Percentiles rank a stretch among this genome's conserved stretches.
phyloP scores from a whole-genome alignment of 2,113 vertebrate genomes.

The Toxostoma redivivum region DNA sequence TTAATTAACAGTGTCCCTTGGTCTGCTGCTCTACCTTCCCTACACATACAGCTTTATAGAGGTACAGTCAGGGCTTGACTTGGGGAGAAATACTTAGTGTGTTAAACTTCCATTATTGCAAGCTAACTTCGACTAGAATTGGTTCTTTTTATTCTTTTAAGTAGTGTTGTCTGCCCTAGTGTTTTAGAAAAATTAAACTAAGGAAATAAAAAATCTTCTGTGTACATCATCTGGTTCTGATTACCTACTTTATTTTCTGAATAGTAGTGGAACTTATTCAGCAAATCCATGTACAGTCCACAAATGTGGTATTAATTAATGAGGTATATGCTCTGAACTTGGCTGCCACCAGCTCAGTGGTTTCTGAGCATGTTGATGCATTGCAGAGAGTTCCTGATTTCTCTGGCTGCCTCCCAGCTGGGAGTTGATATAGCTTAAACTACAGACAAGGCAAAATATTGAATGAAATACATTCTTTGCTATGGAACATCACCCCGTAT shows the following conservation, averaged over 20 bases:
- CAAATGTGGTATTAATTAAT: background rate
- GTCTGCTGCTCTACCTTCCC: background rate
- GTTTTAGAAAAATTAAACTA: background rate
- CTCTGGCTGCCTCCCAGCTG: background rate
- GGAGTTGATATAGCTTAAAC: background rate
- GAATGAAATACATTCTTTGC: background rate
- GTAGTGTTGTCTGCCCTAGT: background rate
- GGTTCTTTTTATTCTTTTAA: background rate
- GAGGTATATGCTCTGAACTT: background rate
- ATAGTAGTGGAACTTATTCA: background rate
- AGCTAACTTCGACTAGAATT: background rate
- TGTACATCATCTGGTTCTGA: background rate
- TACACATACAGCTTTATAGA: background rate
- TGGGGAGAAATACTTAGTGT: background rate
- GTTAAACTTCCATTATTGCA: background rate
- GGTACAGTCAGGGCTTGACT: background rate
- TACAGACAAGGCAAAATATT: background rate
- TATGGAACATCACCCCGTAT: background rate
- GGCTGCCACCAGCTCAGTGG: background rate
- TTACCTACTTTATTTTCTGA: background rate
- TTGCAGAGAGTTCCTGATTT: background rate
- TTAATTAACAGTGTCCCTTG: background rate
- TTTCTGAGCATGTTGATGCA: background rate
- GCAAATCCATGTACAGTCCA: background rate
- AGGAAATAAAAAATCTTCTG: background rate